Evolutionary conservation across 2,797 vertebrate genomes (phyloP).

Genomic region (Poecilia gillii): DNA sequence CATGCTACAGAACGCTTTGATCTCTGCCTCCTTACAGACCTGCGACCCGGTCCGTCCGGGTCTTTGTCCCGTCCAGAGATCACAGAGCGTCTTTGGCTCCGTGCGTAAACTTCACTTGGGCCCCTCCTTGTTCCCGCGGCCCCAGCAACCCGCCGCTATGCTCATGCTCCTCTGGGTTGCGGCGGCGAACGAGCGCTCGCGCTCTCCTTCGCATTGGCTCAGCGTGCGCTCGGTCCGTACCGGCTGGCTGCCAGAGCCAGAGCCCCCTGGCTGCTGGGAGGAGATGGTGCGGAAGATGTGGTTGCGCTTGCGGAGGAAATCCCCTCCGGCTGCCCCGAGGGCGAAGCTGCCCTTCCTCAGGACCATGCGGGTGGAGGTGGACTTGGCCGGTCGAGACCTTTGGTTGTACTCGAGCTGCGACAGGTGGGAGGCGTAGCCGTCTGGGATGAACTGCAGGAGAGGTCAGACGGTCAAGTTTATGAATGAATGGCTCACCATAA

Average conservation of each 20-base stretch:
- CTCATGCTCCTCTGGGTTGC: constrained; percentile 92
- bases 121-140: constrained; percentile 86
- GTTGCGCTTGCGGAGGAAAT: constrained; percentile 95
- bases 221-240: constrained; percentile 86
- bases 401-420: constrained; percentile 95
- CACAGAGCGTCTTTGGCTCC: constrained; percentile 25
- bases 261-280: constrained; percentile 84
- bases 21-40: constrained; percentile 20
- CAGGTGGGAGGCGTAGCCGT: constrained; percentile 94
- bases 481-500: background rate
- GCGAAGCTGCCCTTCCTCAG: constrained; percentile 96
- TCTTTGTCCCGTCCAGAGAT: constrained; percentile 46
- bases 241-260: constrained; percentile 44
- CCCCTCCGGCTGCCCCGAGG: constrained; percentile 85
- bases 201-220: constrained; percentile 87
- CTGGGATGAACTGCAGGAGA: constrained; percentile 82
- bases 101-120: constrained; percentile 81
- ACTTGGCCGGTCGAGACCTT: constrained; percentile 91
- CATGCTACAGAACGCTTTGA: constrained; percentile 68
- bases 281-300: constrained; percentile 95
- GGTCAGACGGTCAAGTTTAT: background rate
- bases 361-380: constrained; percentile 89
- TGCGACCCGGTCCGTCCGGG: background rate
- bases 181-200: constrained; percentile 71
- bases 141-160: constrained; percentile 93